phyloP scores from a whole-genome alignment of 2,888 invertebrate genomes.

The Brachyopa scutellaris region DNA sequence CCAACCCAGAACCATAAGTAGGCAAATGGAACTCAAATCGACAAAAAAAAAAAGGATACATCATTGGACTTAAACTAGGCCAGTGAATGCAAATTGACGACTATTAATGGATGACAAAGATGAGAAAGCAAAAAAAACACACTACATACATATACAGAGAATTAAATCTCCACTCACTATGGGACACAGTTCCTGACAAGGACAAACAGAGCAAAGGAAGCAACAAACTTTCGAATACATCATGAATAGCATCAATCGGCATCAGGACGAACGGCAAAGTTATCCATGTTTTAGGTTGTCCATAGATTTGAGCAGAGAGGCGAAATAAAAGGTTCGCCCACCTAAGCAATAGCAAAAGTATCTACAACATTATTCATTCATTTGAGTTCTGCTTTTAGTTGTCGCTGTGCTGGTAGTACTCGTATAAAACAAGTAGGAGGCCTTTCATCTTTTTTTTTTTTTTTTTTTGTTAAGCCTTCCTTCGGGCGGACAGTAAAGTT shows the following conservation, averaged over 20 bases:
- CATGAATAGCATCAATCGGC: slow-evolving; percentile 30
- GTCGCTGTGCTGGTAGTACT: not conserved
- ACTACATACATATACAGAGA: not conserved
- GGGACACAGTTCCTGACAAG: slow-evolving; percentile 15
- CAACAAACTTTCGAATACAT: slow-evolving; percentile 24
- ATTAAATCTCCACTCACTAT: slow-evolving; percentile 22
- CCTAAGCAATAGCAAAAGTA: slow-evolving; percentile 7
- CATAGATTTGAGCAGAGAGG: not conserved
- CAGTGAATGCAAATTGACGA: slow-evolving; percentile 67
- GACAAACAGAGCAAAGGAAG: slow-evolving; percentile 2
- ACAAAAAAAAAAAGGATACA: slow-evolving; percentile 48
- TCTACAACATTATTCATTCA: slow-evolving; percentile 67
- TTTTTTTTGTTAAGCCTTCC: not conserved
- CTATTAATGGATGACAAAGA: slow-evolving; percentile 55
- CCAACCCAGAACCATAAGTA: slow-evolving; percentile 34
- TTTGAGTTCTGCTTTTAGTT: slow-evolving; percentile 28
- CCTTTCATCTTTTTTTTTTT: slow-evolving; percentile 38
- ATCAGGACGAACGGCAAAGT: slow-evolving; percentile 13
- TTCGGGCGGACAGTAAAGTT: slow-evolving; percentile 15
- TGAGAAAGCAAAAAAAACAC: slow-evolving; percentile 12
- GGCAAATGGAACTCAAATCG: slow-evolving; percentile 53
- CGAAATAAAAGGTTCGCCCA: not conserved
- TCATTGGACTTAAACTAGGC: slow-evolving; percentile 54
- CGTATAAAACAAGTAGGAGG: too few species aligned
- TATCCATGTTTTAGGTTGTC: slow-evolving; percentile 8